Conservation (phyloP, 2,797 vertebrate genomes). For the Antennarius maculatus region DNA sequence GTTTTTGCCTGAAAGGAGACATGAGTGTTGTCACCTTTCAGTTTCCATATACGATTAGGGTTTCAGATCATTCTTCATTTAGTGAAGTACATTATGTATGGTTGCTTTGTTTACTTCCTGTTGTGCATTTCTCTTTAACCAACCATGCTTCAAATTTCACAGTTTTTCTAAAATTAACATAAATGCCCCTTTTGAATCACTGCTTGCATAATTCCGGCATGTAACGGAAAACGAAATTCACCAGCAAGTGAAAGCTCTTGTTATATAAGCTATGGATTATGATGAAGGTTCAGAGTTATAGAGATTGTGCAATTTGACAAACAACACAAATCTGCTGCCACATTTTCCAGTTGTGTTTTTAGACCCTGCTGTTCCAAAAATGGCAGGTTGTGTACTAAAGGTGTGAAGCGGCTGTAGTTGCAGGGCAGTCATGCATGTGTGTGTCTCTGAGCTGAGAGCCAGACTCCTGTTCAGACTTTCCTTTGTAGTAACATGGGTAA, state of each 20-base stretch:
- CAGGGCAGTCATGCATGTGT: conserved; percentile 33
- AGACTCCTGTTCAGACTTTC: conserved; percentile 45
- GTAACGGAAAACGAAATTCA: conserved; percentile 49
- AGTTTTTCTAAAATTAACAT: conserved; percentile 52
- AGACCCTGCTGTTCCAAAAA: conserved; percentile 36
- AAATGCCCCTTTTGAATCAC: conserved; percentile 55
- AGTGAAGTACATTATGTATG: conserved; percentile 5
- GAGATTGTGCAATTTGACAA: conserved; percentile 68
- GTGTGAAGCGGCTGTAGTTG: conserved; percentile 42
- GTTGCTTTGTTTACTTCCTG: conserved; percentile 14
- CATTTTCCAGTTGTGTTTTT: conserved; percentile 68
- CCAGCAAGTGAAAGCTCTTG: conserved; percentile 41
- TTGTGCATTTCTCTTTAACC: conserved; percentile 19
- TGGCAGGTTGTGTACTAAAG: conserved; percentile 36
- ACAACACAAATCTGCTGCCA: conserved; percentile 61
- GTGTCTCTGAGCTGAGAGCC: conserved; percentile 35
- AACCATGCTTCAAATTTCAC: conserved; percentile 36
- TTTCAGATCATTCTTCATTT: conserved; percentile 21
- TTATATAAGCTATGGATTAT: conserved; percentile 74
- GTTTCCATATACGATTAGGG: background rate
- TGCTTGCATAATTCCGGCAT: conserved; percentile 66
- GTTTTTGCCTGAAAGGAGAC: background rate
- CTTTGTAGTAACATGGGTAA: conserved; percentile 57
- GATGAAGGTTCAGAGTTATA: conserved; percentile 63
- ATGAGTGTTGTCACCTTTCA: background rate